Conservation (phyloP, 2,797 vertebrate species). For the Coregonus suidteri region DNA sequence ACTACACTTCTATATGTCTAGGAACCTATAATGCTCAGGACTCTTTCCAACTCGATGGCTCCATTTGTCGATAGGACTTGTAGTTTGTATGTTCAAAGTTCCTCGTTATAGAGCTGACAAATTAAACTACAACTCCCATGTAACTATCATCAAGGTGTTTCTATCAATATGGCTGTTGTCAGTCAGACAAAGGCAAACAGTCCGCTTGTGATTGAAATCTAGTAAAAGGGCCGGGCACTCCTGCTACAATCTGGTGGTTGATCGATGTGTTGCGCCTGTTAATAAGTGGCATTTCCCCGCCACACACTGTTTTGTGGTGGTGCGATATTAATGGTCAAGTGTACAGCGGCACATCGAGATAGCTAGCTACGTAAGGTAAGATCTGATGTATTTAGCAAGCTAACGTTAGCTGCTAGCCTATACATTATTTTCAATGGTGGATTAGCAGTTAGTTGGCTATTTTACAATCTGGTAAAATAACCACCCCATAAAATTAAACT, state of each 20-base stretch:
- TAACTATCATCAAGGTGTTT: slow-evolving; percentile 62
- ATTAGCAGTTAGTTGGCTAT: neutral
- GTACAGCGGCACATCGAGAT: slow-evolving; percentile 59
- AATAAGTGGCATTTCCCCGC: slow-evolving; percentile 36
- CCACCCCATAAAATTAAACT: neutral
- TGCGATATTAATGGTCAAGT: slow-evolving; percentile 61
- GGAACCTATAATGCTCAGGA: neutral
- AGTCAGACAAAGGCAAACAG: slow-evolving; percentile 85
- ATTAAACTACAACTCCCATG: slow-evolving; percentile 76
- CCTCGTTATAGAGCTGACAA: neutral
- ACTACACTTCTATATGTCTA: neutral
- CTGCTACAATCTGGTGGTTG: slow-evolving; percentile 51
- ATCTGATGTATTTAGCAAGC: slow-evolving; percentile 38
- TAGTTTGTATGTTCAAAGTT: neutral
- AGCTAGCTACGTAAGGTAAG: neutral
- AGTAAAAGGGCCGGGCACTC: slow-evolving; percentile 62
- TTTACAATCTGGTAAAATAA: neutral
- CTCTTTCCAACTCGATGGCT: neutral
- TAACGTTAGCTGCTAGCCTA: slow-evolving; percentile 25
- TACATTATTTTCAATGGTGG: neutral
- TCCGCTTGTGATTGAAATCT: slow-evolving; percentile 78
- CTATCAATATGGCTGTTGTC: slow-evolving; percentile 84
- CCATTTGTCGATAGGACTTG: neutral
- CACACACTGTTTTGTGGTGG: slow-evolving; percentile 39
- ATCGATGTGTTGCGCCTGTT: slow-evolving; percentile 39